Evolutionary conservation across 2,113 vertebrate genomes (phyloP), one percentile per base, ranked within the genome.

Genomic region (Eira barbara): DNA sequence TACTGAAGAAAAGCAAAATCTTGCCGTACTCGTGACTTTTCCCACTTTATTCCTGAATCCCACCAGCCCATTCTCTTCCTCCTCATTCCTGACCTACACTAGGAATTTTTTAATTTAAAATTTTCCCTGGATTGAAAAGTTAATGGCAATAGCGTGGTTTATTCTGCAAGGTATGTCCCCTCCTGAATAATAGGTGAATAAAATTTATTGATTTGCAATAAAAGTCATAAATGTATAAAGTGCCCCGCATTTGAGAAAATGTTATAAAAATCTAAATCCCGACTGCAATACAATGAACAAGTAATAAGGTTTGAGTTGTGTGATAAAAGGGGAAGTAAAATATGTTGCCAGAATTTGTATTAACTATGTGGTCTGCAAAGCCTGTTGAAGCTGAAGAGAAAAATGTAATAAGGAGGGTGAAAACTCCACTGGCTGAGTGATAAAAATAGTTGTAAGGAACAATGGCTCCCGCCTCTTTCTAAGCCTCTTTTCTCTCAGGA

Each of bases 191-290:
- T 55, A 96, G 49, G 78, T 63, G 89, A 80, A 91, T 55, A 34
- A 96, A 96, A 98, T 95, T 4, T 97, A 98, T 97, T 98, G 98
- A 96, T 90, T 73, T 69, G 82, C 57, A 89, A 96, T 97, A 98
- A 97, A 98, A 98, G 80, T 31, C 97, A 94, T 84, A 93, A 18
- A 94, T 97, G 93, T 94, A 97, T 97, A 93, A 97, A 92, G 78
- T 49, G 90, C 84, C 83, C 34, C 67, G 69, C 45, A 95, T 73
- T 87, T 94, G 69, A 92, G 81, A 97, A 74, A 97, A 87, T 69
- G 94, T 90, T 79, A 89, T 97, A 90, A 90, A 79, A 95, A 89
- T 52, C 42, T 63, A 36, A 94, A 86, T 95, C 42, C 95, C 69
- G n/a, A 78, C 59, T 59, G 81, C 90, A 97, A 93, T 91, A 78